Percentiles rank a stretch among this genome's conserved stretches.
These are phyloP conservation scores for Monopterus albus DNA, from an alignment of 2,113 vertebrate species.

Conservation along the genomic window DNA sequence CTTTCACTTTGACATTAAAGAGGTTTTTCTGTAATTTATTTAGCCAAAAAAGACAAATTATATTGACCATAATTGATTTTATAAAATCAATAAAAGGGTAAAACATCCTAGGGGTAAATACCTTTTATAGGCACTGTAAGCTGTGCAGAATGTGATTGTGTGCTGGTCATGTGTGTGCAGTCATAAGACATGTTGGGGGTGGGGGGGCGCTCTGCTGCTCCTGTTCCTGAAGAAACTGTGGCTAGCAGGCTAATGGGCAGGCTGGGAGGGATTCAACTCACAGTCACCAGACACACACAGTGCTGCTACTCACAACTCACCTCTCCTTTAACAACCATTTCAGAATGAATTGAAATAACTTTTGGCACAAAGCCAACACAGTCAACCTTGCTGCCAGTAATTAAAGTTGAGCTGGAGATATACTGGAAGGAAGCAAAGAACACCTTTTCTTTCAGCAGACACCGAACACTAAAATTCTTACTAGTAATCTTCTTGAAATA, in stretches of 20 bases:
- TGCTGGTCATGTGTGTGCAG: slow-evolving; percentile 81
- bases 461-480: neutral
- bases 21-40: too few species aligned
- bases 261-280: slow-evolving; percentile 19
- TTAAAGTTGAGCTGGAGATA: slow-evolving; percentile 14
- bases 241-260: slow-evolving; percentile 2
- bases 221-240: slow-evolving; percentile 14
- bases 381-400: slow-evolving; percentile 3
- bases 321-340: slow-evolving; percentile 30
- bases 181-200: slow-evolving; percentile 76
- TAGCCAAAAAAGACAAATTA: too few species aligned
- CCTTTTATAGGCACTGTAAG: slow-evolving; percentile 38
- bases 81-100: too few species aligned
- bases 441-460: neutral
- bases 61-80: too few species aligned
- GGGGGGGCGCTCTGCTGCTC: slow-evolving; percentile 12
- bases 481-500: neutral
- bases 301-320: slow-evolving; percentile 16
- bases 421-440: neutral
- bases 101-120: too few species aligned
- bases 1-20: too few species aligned
- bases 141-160: slow-evolving; percentile 39
- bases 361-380: slow-evolving; percentile 30
- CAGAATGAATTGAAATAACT: slow-evolving; percentile 48
- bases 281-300: slow-evolving; percentile 39